A percentile compares a stretch with the other conserved stretches of the same genome.
These are phyloP conservation scores for Oxyteleia sp. DNA, from an alignment of 2,888 invertebrate genomes.

Conservation along the genomic window DNA sequence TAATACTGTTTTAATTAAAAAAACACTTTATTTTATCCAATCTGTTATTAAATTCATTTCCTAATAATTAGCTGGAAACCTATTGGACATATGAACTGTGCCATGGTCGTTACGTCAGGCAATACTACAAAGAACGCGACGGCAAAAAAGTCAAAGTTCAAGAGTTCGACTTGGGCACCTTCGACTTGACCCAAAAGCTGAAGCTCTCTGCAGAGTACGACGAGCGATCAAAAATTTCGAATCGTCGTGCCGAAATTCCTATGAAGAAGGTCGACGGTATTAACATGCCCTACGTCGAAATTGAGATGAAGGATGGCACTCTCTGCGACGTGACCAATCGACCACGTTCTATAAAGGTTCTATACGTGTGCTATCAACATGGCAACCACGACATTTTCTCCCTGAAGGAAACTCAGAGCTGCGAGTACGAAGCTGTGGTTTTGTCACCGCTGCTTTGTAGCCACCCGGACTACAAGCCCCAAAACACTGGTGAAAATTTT, in stretches of 20 bases:
- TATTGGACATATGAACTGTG: constrained; percentile 99
- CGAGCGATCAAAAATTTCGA: constrained; percentile 89
- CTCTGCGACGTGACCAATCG: constrained; percentile 96
- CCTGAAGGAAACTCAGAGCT: constrained; percentile 97
- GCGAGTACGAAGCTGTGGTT: constrained; percentile 97
- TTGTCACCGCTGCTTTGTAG: constrained; percentile 95
- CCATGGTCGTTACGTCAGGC: constrained; percentile 96
- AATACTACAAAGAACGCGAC: constrained; percentile 98
- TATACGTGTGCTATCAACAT: constrained; percentile 96
- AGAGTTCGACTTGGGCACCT: constrained; percentile 95
- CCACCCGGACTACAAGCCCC: constrained; percentile 95
- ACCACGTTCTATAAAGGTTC: constrained; percentile 93
- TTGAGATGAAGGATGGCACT: constrained; percentile 96
- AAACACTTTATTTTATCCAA: too few species aligned
- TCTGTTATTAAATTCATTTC: too few species aligned
- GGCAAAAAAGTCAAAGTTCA: constrained; percentile 94
- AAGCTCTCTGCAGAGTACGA: constrained; percentile 89
- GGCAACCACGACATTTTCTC: constrained; percentile 97
- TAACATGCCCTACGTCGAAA: constrained; percentile 95
- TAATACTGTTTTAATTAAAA: too few species aligned
- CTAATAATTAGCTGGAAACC: constrained; percentile 93
- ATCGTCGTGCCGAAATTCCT: constrained; percentile 88
- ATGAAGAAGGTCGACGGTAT: constrained; percentile 95
- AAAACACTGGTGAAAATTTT: constrained; percentile 92
- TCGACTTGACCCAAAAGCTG: constrained; percentile 91